These are phyloP conservation scores for Cyclopterus lumpus DNA, from an alignment of 2,797 vertebrate genomes.

Conservation along the genomic window DNA sequence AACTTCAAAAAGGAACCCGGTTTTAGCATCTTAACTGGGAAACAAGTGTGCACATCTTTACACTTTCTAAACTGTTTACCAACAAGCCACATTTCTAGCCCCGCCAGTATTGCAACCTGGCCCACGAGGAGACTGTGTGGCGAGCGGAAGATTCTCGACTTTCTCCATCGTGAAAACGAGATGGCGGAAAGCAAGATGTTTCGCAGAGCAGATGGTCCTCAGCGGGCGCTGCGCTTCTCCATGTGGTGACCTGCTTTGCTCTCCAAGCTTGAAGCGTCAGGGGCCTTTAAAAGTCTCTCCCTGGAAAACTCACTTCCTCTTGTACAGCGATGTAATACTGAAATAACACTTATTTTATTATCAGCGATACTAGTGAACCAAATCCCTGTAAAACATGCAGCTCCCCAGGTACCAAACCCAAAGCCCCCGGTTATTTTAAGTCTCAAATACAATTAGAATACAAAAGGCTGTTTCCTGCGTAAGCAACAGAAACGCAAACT, in stretches of 20 bases:
- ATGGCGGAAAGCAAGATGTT: conserved; percentile 63
- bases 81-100: conserved; percentile 12
- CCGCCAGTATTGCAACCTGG: conserved; percentile 25
- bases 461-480: conserved; percentile 29
- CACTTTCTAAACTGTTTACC: conserved; percentile 28
- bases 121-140: conserved; percentile 15
- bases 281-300: conserved; percentile 57
- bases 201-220: conserved; percentile 64
- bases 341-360: conserved; percentile 68
- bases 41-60: conserved; percentile 22
- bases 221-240: conserved; percentile 39
- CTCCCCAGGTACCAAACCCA: conserved; percentile 31
- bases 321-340: conserved; percentile 59
- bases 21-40: conserved; percentile 22
- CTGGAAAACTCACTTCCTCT: conserved; percentile 66
- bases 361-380: conserved; percentile 56
- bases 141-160: conserved; percentile 37
- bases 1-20: conserved; percentile 17
- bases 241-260: conserved; percentile 65
- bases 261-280: conserved; percentile 43
- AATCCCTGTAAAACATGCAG: conserved; percentile 56
- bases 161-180: conserved; percentile 49
- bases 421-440: conserved; percentile 42
- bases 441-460: conserved; percentile 31
- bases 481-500: conserved; percentile 38